A percentile compares a stretch with the other conserved stretches of the same genome.
Evolutionary conservation across 2,797 vertebrate genomes (phyloP).

Genomic region (Fratercula arctica): DNA sequence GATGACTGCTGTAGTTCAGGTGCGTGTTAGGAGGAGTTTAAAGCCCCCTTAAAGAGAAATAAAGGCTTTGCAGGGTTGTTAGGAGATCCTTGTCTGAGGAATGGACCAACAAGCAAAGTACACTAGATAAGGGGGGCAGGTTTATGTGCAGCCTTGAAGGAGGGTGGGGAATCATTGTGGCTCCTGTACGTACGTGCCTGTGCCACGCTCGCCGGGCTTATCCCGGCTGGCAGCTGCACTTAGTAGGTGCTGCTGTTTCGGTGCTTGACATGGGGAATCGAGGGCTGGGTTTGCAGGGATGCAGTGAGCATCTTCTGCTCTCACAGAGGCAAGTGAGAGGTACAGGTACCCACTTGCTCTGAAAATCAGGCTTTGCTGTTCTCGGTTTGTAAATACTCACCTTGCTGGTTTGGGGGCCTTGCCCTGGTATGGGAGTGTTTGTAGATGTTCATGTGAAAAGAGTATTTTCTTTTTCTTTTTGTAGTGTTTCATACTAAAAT

Average conservation of each 20-base stretch:
- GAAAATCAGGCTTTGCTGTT: background rate
- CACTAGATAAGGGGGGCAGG: background rate
- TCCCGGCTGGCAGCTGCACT: rapidly evolving
- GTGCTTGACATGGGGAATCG: rapidly evolving
- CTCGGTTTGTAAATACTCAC: background rate
- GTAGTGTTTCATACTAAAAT: background rate
- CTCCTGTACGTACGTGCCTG: background rate
- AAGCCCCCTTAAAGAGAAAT: background rate
- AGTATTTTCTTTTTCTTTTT: background rate
- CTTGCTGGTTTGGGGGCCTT: background rate
- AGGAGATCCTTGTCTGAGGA: background rate
- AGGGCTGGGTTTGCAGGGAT: background rate
- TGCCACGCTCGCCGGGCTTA: rapidly evolving
- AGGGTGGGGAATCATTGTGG: background rate
- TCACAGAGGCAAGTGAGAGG: background rate
- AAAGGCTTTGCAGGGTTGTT: background rate
- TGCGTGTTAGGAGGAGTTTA: background rate
- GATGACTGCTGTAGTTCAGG: background rate
- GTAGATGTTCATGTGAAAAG: background rate
- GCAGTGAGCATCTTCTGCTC: background rate
- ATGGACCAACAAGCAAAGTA: background rate
- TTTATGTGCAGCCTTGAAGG: background rate
- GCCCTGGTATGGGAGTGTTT: background rate
- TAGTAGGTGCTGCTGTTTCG: background rate
- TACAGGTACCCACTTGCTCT: background rate